Conservation (phyloP, 2,113 vertebrate species). For the Struthidea cinerea region DNA sequence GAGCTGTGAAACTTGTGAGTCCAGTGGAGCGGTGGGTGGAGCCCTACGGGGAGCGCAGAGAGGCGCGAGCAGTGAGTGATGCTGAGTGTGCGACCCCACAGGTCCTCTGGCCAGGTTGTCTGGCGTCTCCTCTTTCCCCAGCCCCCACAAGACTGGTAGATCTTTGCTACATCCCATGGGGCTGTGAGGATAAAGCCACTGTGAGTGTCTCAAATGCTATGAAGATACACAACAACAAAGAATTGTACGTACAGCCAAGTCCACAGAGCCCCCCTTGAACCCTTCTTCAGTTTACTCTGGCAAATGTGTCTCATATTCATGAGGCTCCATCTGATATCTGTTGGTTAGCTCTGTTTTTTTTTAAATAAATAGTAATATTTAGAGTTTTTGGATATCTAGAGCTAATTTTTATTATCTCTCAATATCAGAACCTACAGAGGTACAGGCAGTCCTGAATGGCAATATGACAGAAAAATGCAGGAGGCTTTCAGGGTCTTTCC, state of each 20-base stretch:
- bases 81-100: rapidly evolving
- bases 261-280: background rate
- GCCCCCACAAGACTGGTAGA: background rate
- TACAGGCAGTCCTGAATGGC: background rate
- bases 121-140: background rate
- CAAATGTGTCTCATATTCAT: background rate
- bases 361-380: background rate
- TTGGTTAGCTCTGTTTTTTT: background rate
- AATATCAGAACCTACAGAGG: background rate
- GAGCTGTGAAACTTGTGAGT: background rate
- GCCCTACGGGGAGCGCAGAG: rapidly evolving
- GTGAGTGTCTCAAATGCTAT: background rate
- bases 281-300: background rate
- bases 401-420: background rate
- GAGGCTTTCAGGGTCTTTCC: background rate
- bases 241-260: background rate
- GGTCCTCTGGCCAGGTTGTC: background rate
- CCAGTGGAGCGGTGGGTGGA: background rate
- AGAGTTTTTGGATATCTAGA: background rate
- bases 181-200: background rate
- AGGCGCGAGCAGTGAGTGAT: rapidly evolving
- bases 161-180: background rate
- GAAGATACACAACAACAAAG: background rate
- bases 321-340: background rate
- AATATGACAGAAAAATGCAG: background rate